phyloP scores from a whole-genome alignment of 92 coral and sea anemone genomes.

The Zoanthus sansibaricus region DNA sequence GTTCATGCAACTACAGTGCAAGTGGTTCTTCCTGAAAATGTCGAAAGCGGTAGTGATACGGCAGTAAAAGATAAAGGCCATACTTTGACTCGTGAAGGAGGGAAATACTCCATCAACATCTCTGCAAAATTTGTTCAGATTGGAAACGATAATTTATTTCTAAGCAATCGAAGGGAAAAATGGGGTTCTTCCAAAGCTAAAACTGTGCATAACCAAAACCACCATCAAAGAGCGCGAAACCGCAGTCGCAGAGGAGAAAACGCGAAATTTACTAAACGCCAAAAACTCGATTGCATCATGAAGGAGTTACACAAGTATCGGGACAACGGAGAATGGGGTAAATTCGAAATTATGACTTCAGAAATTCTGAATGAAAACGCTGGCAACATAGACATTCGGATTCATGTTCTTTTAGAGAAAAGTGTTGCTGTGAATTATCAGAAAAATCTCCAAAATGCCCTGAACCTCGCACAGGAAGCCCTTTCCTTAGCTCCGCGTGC shows the following conservation, averaged over 20 bases:
- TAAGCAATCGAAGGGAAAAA: neutral
- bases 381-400: constrained; percentile 5
- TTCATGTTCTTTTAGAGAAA: constrained; percentile 21
- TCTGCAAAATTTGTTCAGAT: neutral
- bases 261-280: constrained; percentile 23
- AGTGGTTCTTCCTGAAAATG: neutral
- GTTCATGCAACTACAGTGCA: neutral
- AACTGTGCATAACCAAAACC: neutral
- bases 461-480: constrained; percentile 18
- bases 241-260: neutral
- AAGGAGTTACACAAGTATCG: constrained; percentile 25
- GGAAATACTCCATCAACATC: neutral
- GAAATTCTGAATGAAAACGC: constrained; percentile 1
- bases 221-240: neutral
- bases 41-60: neutral
- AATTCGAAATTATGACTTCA: constrained; percentile 5
- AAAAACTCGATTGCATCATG: constrained; percentile 1
- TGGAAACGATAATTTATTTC: neutral
- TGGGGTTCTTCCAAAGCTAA: neutral
- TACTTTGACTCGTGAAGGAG: neutral
- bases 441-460: neutral
- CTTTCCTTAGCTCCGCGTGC: constrained; percentile 5
- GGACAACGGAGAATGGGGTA: constrained; percentile 17
- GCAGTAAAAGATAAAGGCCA: neutral
- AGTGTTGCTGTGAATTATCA: constrained; percentile 31